These are phyloP conservation scores for Bettongia penicillata DNA, from an alignment of 2,113 vertebrate genomes.

Conservation along the genomic window DNA sequence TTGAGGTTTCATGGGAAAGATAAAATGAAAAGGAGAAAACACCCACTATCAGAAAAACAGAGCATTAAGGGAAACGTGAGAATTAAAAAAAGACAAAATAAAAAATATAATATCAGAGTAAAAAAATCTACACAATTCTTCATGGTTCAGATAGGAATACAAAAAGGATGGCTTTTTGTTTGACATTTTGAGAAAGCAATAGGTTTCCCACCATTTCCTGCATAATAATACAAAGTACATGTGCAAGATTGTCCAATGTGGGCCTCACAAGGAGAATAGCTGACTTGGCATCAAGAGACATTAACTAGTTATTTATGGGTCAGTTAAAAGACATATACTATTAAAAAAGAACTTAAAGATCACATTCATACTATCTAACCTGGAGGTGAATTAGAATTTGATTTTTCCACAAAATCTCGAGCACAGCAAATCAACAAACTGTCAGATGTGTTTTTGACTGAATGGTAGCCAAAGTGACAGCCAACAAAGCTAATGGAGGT, in stretches of 20 bases:
- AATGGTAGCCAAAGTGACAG: background rate
- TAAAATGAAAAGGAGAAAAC: background rate
- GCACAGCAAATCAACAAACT: background rate
- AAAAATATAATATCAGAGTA: background rate
- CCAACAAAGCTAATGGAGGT: background rate
- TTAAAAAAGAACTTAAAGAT: background rate
- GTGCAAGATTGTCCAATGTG: background rate
- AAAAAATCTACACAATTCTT: background rate
- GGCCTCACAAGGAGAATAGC: background rate
- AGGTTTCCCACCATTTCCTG: background rate
- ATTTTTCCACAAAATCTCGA: background rate
- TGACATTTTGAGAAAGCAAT: background rate
- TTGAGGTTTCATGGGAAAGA: background rate
- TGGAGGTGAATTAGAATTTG: background rate
- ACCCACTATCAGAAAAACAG: background rate
- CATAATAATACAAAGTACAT: background rate
- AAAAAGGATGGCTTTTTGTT: background rate
- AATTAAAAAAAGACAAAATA: background rate
- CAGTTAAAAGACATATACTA: background rate
- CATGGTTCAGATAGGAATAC: background rate
- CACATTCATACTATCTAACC: background rate
- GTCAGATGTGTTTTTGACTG: background rate
- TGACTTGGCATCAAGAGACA: background rate
- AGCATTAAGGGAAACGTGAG: rapidly evolving
- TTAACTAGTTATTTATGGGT: background rate